Base-by-base conservation (phyloP, 2,888 invertebrate species). In the Leptarthrus brevirostris region DNA sequence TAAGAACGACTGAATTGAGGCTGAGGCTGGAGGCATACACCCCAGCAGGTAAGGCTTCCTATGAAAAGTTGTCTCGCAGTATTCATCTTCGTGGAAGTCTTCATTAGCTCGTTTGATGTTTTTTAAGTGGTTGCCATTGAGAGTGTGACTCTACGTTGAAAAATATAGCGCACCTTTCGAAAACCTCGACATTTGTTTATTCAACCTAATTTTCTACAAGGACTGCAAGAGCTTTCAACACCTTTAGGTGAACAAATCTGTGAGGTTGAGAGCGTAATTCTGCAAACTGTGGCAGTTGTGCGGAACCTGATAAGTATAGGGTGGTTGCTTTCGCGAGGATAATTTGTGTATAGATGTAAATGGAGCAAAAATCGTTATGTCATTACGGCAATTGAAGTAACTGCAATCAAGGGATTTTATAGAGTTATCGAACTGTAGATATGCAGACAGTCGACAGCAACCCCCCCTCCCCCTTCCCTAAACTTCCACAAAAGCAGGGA, bases 311-410 rank as follows among this genome's bases (percentile, higher is more conserved):
- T 3, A 5, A 20, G n/a, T 52, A 10, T 8, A n/a, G 52, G 5
- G 4, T 5, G 4, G 20, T 10, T 18, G 22, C n/a, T 16, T 36
- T 18, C 16, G 20, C 14, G n/a, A 10, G 36, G 61, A 61, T 61
- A 61, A 61, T 61, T 61, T 36, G 61, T 16, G 30, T 40, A 61
- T 61, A 40, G 61, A 61, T 61, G 61, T 61, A 61, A 61, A 61
- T 61, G 61, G 61, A 40, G 61, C 61, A 40, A 61, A 61, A 36
- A 61, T 61, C 40, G 20, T 61, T 36, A 40, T 24, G 34, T 16
- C 22, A 2, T n/a, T 52, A 20, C 5, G 61, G n/a, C 12, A 61
- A 18, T 22, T n/a, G n/a, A n/a, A n/a, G 6, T 24, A 34, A 30
- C 36, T 61, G n/a, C 61, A 30, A 40, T 40, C 22, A n/a, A 36